phyloP scores from a whole-genome alignment of 2,888 invertebrate species.

The Mimas tiliae region DNA sequence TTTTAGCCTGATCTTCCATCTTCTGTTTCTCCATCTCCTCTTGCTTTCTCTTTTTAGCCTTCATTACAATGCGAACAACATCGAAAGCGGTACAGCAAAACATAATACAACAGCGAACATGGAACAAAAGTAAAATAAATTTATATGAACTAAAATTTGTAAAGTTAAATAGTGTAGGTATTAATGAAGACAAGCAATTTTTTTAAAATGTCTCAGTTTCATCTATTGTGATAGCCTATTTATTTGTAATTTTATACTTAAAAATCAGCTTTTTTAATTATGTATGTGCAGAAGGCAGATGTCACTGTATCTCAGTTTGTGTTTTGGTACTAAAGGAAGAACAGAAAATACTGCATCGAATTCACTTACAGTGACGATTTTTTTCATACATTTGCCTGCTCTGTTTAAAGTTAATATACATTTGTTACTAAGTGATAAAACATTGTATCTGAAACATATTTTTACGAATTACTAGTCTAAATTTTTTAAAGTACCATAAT shows the following conservation, averaged over 20 bases:
- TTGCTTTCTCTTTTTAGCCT: constrained; percentile 94
- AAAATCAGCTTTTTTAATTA: background rate
- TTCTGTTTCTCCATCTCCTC: constrained; percentile 94
- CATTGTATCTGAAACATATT: no score
- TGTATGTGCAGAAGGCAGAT: background rate
- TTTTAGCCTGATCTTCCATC: constrained; percentile 92
- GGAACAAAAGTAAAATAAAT: constrained; percentile 69
- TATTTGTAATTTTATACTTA: background rate
- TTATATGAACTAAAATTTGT: constrained; percentile 6
- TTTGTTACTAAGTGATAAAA: no score
- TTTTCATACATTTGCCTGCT: background rate
- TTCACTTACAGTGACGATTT: background rate
- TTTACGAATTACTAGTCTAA: no score
- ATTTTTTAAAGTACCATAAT: no score
- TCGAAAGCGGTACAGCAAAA: constrained; percentile 83
- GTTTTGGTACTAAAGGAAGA: background rate
- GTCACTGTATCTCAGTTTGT: background rate
- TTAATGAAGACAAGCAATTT: background rate
- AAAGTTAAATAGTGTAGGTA: constrained; percentile 11
- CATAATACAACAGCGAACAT: constrained; percentile 75
- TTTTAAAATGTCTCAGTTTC: background rate
- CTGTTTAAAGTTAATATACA: background rate
- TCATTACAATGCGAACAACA: constrained; percentile 77
- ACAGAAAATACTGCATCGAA: background rate
- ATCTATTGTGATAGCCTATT: background rate